Percentiles rank a stretch among this genome's conserved stretches.
Conservation (phyloP, 2,888 invertebrate genomes). For the Gymnoscelis rufifasciata region DNA sequence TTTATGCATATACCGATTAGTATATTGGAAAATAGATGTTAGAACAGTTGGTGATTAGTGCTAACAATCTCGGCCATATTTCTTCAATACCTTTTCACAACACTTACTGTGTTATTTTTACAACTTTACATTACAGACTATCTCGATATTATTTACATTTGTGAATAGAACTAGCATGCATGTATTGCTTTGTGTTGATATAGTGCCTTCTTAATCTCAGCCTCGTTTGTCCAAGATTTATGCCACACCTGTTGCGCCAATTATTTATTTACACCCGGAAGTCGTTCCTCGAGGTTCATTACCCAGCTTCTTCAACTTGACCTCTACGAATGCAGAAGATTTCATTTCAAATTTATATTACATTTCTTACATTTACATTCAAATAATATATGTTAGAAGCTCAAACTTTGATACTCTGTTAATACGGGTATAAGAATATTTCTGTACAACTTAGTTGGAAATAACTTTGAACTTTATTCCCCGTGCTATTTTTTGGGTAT, state of each 20-base stretch:
- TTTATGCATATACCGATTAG: constrained; percentile 24
- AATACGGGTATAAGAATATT: too few species aligned
- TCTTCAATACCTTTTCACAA: too few species aligned
- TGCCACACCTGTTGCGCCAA: constrained; percentile 72
- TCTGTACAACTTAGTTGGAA: too few species aligned
- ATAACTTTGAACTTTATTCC: too few species aligned
- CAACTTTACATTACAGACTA: background rate
- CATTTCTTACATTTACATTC: background rate
- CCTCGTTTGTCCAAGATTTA: constrained; percentile 67
- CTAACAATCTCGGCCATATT: too few species aligned
- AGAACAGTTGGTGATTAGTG: background rate
- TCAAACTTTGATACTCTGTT: background rate
- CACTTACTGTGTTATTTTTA: too few species aligned
- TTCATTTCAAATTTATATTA: background rate
- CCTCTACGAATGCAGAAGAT: constrained; percentile 1
- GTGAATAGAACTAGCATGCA: constrained; percentile 51
- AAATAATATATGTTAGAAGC: too few species aligned
- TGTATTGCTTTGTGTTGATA: constrained; percentile 63
- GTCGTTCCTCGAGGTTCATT: constrained; percentile 45
- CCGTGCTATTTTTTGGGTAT: background rate
- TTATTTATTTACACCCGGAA: constrained; percentile 66
- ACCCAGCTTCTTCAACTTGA: constrained; percentile 5
- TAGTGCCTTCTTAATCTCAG: constrained; percentile 68
- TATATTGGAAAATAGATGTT: background rate
- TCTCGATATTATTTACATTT: constrained; percentile 20